Base-by-base conservation (phyloP, 2,888 invertebrate species). In the Perithous albicinctus region DNA sequence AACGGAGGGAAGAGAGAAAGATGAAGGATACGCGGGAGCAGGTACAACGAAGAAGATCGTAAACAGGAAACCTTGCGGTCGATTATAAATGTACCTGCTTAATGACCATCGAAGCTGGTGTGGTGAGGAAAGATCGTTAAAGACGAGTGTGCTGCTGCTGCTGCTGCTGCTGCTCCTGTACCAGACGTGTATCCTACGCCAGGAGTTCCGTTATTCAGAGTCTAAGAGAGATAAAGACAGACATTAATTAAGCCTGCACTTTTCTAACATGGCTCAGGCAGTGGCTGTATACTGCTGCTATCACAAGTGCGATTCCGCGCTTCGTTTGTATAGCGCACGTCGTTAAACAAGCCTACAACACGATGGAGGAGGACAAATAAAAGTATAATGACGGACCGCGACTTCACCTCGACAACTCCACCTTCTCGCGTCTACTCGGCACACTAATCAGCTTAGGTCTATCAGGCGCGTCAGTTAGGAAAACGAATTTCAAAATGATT, bases 11-110 rank as follows among this genome's bases (percentile, higher is more conserved):
- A 72, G n/a, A 41, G 23, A 20, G n/a, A 41, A n/a, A 20, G 54
- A 76, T 12, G 29, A 26, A 51, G 5, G 51, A 41, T 61, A 26
- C 10, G 6, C 41, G 38, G 10, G 32, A 7, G 67, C 38, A 41
- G 18, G 20, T 38, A 15, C 18, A n/a, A 56, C 26, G 66, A 66
- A 48, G 66, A 73, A 43, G 77, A 77, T 78, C 77, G 73, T 77
- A 81, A 81, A 69, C 80, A 78, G 80, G 80, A 81, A 81, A 78
- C 26, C 67, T 67, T 29, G 66, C 70, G 77, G 66, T 77, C 72
- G 80, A 78, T 81, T 81, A 81, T 81, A 81, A 81, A 81, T 81
- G 73, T 73, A 63, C 73, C 54, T 46, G 78, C 63, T 81, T 81
- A 78, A 81, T 78, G 78, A 78, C 54, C 64, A 64, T 69, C 54